Percentiles rank a stretch among this genome's conserved stretches.
These are phyloP conservation scores for Conus canariensis DNA, from an alignment of 2,888 invertebrate genomes.

Conservation along the genomic window DNA sequence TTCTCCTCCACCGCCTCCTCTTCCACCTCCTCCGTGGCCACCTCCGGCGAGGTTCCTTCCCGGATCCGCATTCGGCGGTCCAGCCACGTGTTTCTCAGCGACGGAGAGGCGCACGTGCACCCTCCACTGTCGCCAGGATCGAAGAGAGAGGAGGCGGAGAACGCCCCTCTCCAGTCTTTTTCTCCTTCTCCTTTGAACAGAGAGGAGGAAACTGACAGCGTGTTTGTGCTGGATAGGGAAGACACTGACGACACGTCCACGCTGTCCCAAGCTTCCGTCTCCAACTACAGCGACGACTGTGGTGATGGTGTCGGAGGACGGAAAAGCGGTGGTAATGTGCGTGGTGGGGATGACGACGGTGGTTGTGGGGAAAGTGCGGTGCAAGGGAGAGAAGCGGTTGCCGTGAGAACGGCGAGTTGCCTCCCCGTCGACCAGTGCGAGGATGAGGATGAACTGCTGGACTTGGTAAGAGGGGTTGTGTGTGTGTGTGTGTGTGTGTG, in stretches of 20 bases:
- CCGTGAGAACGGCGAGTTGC: constrained; percentile 16
- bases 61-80: constrained; percentile 15
- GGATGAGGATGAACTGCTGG: constrained; percentile 37
- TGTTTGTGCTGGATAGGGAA: neutral
- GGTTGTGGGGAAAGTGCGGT: neutral
- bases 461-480: constrained; percentile 28
- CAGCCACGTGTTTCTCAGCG: constrained; percentile 40
- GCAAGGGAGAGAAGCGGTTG: constrained; percentile 29
- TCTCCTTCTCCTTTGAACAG: neutral
- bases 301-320: neutral
- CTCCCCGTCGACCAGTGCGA: constrained; percentile 15
- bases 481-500: neutral
- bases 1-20: neutral
- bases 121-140: neutral
- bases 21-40: neutral
- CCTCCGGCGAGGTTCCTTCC: neutral
- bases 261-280: neutral
- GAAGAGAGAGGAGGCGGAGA: neutral
- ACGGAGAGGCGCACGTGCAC: constrained; percentile 8
- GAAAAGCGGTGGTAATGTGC: no score
- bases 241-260: neutral
- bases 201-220: neutral
- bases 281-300: neutral
- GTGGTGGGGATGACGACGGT: neutral
- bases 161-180: neutral